phyloP scores from a whole-genome alignment of 2,797 vertebrate genomes.

The Hippopotamyrus pictus region DNA sequence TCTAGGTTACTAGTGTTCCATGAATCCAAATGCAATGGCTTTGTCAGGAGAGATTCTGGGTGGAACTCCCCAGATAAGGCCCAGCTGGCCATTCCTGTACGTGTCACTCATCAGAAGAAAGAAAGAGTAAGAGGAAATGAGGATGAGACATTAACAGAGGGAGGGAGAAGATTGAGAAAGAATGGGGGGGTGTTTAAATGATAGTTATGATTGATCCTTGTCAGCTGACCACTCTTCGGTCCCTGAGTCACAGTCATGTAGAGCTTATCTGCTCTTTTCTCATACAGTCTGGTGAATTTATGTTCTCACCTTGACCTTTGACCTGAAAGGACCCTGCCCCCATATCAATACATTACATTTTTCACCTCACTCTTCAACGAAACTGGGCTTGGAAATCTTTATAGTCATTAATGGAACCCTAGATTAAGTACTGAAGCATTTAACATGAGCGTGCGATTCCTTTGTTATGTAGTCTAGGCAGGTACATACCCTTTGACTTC shows the following conservation, averaged over 20 bases:
- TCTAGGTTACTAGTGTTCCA: background rate
- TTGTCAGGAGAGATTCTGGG: background rate
- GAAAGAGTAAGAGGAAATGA: background rate
- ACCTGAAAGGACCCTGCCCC: background rate
- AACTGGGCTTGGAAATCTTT: background rate
- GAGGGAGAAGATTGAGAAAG: background rate
- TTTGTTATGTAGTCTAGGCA: background rate
- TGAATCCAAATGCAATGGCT: background rate
- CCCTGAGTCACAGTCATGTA: background rate
- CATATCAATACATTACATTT: background rate
- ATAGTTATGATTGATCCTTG: background rate
- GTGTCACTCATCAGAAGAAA: background rate
- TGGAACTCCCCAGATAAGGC: background rate
- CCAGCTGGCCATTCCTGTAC: background rate
- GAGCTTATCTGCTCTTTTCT: background rate
- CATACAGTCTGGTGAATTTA: background rate
- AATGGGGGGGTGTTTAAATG: background rate
- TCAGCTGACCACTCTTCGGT: background rate
- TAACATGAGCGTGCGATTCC: background rate
- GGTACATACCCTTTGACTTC: background rate
- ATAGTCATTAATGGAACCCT: background rate
- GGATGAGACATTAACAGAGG: background rate
- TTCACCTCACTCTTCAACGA: background rate
- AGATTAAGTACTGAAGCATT: background rate
- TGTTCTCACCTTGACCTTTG: background rate